Base-by-base conservation (phyloP, 2,113 vertebrate genomes). In the Tapirus terrestris region DNA sequence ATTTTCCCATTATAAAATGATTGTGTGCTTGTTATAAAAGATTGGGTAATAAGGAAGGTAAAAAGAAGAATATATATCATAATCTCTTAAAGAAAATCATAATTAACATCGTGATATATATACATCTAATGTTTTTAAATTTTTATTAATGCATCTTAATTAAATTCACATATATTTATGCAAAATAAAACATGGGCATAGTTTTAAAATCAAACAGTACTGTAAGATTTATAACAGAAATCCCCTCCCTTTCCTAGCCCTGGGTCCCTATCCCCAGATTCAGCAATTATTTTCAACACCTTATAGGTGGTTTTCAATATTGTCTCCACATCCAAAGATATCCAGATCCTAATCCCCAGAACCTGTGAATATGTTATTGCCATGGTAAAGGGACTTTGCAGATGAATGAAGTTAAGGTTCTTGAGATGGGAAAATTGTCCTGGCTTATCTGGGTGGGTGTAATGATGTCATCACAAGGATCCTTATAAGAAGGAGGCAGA, bases 141-240 rank as follows among this genome's bases (percentile, higher is more conserved):
- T 61, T 85, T 60, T 79, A 70, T 60, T 61, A 8, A 63, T 72
- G 53, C 6, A 63, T n/a, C 58, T 76, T 53, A 83, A 68, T 75
- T 58, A 76, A 95, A 68, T 88, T 29, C 60, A 60, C n/a, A 79
- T 79, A 27, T 21, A 51, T 48, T 61, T 33, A 53, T 79, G 27
- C 51, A 86, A 91, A 95, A 13, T 51, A 79, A 79, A 68, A 79
- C 36, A 61, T 1, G 4, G 43, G 7, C 39, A 77, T 77, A 39
- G 4, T 84, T 77, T 95, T 61, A 86, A 48, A 70, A 58, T 90
- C 89, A 89, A 84, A 81, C 20, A 61, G n/a, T 68, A 91, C 43
- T 63, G 0, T 21, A 70, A 91, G 3, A 60, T 43, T 91, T 70
- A 17, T 77, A 79, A 61, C 2, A 91, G 51, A 39, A 84, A 68